Percentiles rank a stretch among this genome's conserved stretches.
Evolutionary conservation across 2,113 vertebrate genomes (phyloP).

Genomic region (Okapia johnstoni): DNA sequence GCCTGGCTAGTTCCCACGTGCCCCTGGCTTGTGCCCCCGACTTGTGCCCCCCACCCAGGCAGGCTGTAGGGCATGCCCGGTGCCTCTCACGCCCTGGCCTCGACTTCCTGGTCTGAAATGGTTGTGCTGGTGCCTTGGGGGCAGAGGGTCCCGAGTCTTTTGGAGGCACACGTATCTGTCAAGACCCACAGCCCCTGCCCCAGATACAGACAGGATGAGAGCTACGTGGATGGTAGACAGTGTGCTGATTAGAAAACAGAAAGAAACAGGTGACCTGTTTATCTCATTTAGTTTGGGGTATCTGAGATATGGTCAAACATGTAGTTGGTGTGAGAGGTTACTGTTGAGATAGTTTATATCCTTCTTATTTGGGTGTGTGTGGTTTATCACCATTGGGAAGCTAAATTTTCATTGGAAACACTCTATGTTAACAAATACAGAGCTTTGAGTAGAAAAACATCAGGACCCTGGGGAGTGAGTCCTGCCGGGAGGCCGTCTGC

Average conservation of each 20-base stretch:
- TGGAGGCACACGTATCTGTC: neutral
- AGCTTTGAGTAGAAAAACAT: neutral
- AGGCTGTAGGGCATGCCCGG: neutral
- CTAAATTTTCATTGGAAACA: neutral
- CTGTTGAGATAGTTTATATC: neutral
- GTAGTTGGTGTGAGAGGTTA: neutral
- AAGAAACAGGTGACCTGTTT: neutral
- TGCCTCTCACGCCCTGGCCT: neutral
- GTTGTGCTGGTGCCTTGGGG: neutral
- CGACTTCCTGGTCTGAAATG: accelerated
- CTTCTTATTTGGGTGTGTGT: accelerated
- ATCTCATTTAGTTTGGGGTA: neutral
- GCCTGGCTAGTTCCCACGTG: accelerated
- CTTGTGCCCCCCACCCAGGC: neutral
- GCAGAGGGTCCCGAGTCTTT: neutral
- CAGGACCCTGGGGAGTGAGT: neutral
- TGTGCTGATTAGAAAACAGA: neutral
- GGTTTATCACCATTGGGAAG: neutral
- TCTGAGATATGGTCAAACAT: neutral
- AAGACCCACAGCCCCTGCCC: neutral
- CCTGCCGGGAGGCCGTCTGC: neutral
- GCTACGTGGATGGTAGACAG: accelerated
- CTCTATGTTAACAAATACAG: neutral
- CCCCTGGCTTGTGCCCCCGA: neutral
- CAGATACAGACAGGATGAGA: accelerated